These are phyloP conservation scores for Athripsodes cinereus DNA, from an alignment of 2,888 invertebrate species.

Conservation along the genomic window DNA sequence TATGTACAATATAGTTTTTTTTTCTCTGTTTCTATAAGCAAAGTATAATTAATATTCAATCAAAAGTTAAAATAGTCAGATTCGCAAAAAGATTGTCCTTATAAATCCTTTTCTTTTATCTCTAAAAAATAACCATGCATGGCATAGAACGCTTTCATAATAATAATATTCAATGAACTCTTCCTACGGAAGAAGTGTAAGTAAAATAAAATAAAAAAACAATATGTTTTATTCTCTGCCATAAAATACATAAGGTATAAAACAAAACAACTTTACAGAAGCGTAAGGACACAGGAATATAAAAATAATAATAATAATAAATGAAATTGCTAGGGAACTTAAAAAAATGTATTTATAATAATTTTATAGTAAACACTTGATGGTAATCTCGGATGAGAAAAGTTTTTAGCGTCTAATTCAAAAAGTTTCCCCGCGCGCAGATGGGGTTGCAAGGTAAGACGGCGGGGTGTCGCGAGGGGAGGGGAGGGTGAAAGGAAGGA, in stretches of 20 bases:
- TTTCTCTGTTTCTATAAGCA: no score
- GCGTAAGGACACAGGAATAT: constrained; percentile 6
- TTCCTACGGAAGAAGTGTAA: no score
- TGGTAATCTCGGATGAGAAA: constrained; percentile 56
- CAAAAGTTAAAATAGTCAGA: no score
- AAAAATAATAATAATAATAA: constrained; percentile 17
- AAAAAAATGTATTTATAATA: constrained; percentile 27
- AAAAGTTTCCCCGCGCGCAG: constrained; percentile 39
- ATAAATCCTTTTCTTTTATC: no score
- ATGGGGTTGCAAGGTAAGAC: constrained; percentile 5
- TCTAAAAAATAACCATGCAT: no score
- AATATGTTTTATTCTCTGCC: not conserved
- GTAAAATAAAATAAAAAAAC: not conserved
- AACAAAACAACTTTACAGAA: constrained; percentile 21
- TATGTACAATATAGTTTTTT: no score
- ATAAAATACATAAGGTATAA: constrained; percentile 3
- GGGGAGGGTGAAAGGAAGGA: no score
- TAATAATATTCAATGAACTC: no score
- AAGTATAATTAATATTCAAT: no score
- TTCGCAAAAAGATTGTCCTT: no score
- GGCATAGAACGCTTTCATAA: no score
- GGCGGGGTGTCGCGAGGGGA: not conserved
- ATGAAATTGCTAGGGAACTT: constrained; percentile 22
- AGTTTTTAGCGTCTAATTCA: constrained; percentile 55
- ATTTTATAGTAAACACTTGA: constrained; percentile 51